Base-by-base conservation (phyloP, 2,888 invertebrate genomes). In the Apodemia hepburni region DNA sequence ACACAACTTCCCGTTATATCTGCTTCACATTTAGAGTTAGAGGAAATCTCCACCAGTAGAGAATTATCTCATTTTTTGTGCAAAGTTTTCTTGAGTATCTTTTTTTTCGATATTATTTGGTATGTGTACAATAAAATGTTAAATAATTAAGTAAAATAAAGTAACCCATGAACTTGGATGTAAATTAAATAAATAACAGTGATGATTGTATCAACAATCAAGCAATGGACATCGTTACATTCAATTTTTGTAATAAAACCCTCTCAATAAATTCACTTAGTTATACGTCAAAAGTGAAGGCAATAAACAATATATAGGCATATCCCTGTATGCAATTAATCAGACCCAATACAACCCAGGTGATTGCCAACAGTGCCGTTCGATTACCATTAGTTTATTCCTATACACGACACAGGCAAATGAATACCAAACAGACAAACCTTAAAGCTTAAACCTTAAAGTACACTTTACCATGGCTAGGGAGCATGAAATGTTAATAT, bases 311-410 rank as follows among this genome's bases (percentile, higher is more conserved):
- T 80, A 80, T 73, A 75, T 69, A 68, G 71, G 73, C 76, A 72
- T 73, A 75, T 66, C 66, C 75, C 76, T 77, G 73, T 79, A 81
- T 77, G 81, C 85, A 85, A 87, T 86, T 84, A 87, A 87, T 86
- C 85, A 86, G 81, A 73, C 75, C 79, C 76, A 82, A 51, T 84
- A 84, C 82, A 81, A 78, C 80, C 75, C 82, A 86, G 85, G 84
- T 85, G 87, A 87, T 86, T 82, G 84, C 81, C 77, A 82, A 85
- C 85, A 82, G 80, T 80, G 80, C 77, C 78, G 81, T 80, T 78
- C 82, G 84, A 85, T 86, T 84, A 84, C 80, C 80, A 80, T 80
- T 76, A 75, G 70, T 70, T 76, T 70, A 69, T 71, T 69, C 71
- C 71, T 71, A 69, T 66, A 64, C 64, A 65, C 59, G 60, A 65